Base-by-base conservation (phyloP, 1,140 invertebrate species). In the Condylostylus longicornis region DNA sequence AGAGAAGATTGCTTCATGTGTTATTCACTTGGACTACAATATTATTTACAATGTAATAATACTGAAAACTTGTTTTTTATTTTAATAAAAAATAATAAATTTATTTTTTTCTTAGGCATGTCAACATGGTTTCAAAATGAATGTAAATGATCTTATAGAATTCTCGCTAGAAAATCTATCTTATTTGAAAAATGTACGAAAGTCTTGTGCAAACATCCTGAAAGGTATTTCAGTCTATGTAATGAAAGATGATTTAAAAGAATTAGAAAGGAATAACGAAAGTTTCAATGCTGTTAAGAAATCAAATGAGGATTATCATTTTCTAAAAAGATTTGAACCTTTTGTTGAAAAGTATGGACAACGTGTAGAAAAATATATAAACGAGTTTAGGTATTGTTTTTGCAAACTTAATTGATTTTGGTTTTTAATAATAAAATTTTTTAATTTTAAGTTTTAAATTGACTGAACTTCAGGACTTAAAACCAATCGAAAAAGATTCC, bases 321-420 rank as follows among this genome's bases (percentile, higher is more conserved):
- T 63, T 17, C 65, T 71, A 6, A 62, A 71, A 35, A 61, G 66
- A 40, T 70, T 77, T 31, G 62, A 70, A 42, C 51, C 67, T 33
- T 53, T 63, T 38, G 46, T 77, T n/a, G 44, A 49, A 8, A 46
- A 47, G 7, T 54, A 60, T 42, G 44, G 52, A 32, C 17, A 33
- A 4, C 31, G 48, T 14, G 51, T 58, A 33, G 32, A 32, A 1
- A 53, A 49, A 36, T 58, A 58, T 38, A 31, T 57, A 20, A 35
- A 46, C 0, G 53, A 61, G 20, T 60, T 59, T n/a, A 59, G 39
- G 44, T 45, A 44, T 32, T n/a, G 19, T 34, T 23, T 7, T 18
- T 27, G 2, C 12, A 29, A 27, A 14, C 14, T 4, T 23, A 33
- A 18, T 25, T 25, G 8, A 4, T 8, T 19, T 13, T 39, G 5